Base-by-base conservation (phyloP, 2,888 invertebrate species). In the Hedychridium roseum region DNA sequence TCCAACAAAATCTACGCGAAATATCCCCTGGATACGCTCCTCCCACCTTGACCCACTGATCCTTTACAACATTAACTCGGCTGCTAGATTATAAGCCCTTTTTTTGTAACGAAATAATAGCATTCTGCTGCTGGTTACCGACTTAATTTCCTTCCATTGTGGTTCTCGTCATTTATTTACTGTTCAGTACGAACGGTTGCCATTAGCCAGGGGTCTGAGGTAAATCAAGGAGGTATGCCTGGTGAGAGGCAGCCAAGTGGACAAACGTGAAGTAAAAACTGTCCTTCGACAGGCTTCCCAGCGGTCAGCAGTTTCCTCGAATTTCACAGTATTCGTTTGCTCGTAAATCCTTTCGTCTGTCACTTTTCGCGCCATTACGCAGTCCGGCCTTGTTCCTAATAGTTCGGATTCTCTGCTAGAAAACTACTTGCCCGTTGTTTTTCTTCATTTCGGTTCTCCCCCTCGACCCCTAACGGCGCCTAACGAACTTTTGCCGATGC, bases 1-100 rank as follows among this genome's bases (percentile, higher is more conserved):
- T 80, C 84, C 2, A 85, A 85, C 62, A 84, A 83, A 64, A 82
- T 88, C 18, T 87, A 84, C 54, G 79, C 82, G 23, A 82, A 82
- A 50, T 87, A 83, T 70, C 83, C 86, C 1, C 73, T 85, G 28
- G 81, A 85, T 53, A 78, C 82, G 6, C 68, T 86, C n/a, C 40
- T 66, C 5, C 23, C 23, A 23, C 5, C 23, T 5, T 23, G 23
- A 23, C 5, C 5, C 23, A 9, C 5, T 23, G 9, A 23, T 23
- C 9, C 23, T n/a, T n/a, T n/a, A n/a, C n/a, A n/a, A n/a, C n/a
- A n/a, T n/a, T n/a, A n/a, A n/a, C n/a, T n/a, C n/a, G n/a, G n/a
- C n/a, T n/a, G n/a, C n/a, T n/a, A n/a, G n/a, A n/a, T n/a, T n/a
- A n/a, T n/a, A n/a, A n/a, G n/a, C n/a, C n/a, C n/a, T n/a, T n/a